Base-by-base conservation (phyloP, 92 coral and sea anemone species). In the Isaurus tuberculatus region DNA sequence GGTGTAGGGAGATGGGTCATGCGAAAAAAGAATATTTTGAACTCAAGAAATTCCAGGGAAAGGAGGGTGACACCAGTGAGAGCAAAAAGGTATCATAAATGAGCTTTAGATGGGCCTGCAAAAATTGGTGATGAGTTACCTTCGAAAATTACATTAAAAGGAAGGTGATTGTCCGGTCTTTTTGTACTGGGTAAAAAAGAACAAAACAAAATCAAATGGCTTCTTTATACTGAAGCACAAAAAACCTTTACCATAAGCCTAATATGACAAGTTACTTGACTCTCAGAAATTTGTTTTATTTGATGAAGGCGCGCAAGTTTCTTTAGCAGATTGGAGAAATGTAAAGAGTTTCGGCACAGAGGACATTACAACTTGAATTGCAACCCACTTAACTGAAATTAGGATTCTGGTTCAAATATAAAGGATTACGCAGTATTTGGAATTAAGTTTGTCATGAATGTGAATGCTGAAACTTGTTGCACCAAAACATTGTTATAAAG, bases 271-370 rank as follows among this genome's bases (percentile, higher is more conserved):
- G 29, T 73, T 73, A 36, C 65, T 83, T 2, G 66, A 73, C n/a
- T n/a, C n/a, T n/a, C n/a, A n/a, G n/a, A n/a, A n/a, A n/a, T n/a
- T n/a, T n/a, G n/a, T n/a, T n/a, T n/a, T n/a, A n/a, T n/a, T 13
- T 70, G 86, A 71, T 25, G 63, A 72, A 51, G 87, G 81, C 31
- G 44, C 70, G 13, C 68, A 44, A 67, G 80, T 70, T 27, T 46
- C 57, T 27, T 67, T 71, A 15, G 63, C 80, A 70, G 80, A 70
- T 27, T 44, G 86, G 14, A 29, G n/a, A n/a, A n/a, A n/a, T n/a
- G n/a, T n/a, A n/a, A n/a, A n/a, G n/a, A n/a, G n/a, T n/a, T n/a
- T n/a, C n/a, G n/a, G n/a, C n/a, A n/a, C n/a, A n/a, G n/a, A n/a
- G n/a, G n/a, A n/a, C n/a, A n/a, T n/a, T n/a, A n/a, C n/a, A n/a